These are phyloP conservation scores for Tragelaphus strepsiceros DNA, from an alignment of 2,113 vertebrate species.

Conservation along the genomic window DNA sequence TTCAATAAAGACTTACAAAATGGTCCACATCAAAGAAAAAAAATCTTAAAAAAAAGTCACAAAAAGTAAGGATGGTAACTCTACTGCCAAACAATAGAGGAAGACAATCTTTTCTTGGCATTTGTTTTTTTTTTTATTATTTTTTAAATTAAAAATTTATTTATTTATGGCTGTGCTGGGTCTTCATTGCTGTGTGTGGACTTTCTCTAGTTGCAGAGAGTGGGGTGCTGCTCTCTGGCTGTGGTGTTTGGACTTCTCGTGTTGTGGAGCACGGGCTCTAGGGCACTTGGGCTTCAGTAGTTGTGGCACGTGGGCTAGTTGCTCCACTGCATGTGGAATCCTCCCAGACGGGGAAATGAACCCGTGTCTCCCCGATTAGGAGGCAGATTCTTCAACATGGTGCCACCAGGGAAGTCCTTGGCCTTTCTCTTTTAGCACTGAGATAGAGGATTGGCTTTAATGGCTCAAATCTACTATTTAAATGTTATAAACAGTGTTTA, in stretches of 20 bases:
- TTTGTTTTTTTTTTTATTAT: background rate
- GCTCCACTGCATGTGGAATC: background rate
- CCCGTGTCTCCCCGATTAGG: background rate
- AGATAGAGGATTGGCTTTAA: background rate
- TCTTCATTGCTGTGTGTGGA: background rate
- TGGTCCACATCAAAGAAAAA: background rate
- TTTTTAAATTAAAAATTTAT: background rate
- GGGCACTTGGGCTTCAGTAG: background rate
- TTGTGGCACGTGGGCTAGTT: background rate
- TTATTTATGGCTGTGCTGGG: background rate
- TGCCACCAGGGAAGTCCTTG: background rate
- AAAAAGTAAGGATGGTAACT: background rate
- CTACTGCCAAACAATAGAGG: background rate
- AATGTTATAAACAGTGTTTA: background rate
- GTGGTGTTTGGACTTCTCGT: background rate
- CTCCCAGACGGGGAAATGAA: background rate
- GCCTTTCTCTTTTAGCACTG: background rate
- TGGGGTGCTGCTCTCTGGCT: accelerated
- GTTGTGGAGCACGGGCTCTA: background rate
- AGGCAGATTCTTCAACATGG: background rate
- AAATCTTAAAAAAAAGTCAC: background rate
- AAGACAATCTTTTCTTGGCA: background rate
- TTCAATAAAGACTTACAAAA: background rate
- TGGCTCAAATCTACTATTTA: background rate
- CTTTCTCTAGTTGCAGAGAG: background rate